These are phyloP conservation scores for Pimephales promelas DNA, from an alignment of 2,113 vertebrate species.

Conservation along the genomic window DNA sequence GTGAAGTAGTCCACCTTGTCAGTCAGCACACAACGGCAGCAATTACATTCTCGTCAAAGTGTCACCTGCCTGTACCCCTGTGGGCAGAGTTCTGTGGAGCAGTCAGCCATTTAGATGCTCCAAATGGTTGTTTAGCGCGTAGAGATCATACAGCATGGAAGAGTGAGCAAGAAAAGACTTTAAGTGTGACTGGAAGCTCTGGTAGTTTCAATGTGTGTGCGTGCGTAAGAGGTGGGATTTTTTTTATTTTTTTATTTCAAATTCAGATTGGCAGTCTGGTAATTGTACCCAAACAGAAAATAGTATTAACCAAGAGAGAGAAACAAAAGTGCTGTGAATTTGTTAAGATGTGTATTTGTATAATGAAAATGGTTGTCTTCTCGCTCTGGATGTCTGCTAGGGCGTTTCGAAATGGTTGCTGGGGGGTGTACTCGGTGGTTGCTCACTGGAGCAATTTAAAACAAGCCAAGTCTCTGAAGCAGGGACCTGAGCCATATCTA, in stretches of 20 bases:
- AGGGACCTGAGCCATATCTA: too few species aligned
- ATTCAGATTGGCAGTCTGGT: constrained; percentile 58
- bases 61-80: constrained; percentile 74
- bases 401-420: background rate
- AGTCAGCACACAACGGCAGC: constrained; percentile 74
- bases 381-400: background rate
- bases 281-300: constrained; percentile 3
- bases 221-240: constrained; percentile 16
- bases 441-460: background rate
- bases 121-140: constrained; percentile 76
- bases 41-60: constrained; percentile 82
- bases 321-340: background rate
- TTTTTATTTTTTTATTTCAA: constrained; percentile 62
- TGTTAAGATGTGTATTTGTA: background rate
- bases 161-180: constrained; percentile 68
- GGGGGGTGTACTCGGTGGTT: background rate
- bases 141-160: constrained; percentile 69
- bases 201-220: constrained; percentile 58
- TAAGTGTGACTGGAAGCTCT: constrained; percentile 66
- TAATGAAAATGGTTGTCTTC: background rate
- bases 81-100: constrained; percentile 75
- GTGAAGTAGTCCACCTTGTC: constrained; percentile 73
- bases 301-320: background rate
- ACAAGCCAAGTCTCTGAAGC: background rate
- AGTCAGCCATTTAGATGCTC: constrained; percentile 75